phyloP scores from a whole-genome alignment of 2,888 invertebrate species.

The Sarcophaga rosellei region DNA sequence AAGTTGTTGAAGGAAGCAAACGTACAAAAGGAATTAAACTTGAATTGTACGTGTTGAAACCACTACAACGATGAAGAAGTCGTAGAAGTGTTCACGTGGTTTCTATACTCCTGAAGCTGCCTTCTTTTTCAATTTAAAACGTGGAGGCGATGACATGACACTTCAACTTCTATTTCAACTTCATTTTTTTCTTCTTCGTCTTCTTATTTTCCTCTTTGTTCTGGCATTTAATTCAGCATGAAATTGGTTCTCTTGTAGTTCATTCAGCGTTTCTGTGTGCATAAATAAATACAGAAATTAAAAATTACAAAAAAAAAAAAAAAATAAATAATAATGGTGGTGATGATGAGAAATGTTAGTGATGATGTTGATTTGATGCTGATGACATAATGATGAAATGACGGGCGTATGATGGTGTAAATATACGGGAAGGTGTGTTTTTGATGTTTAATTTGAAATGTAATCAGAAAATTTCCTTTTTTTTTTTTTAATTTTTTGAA shows the following conservation, averaged over 20 bases:
- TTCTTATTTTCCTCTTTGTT: constrained; percentile 69
- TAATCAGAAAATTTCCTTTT: constrained; percentile 42
- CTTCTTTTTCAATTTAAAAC: constrained; percentile 16
- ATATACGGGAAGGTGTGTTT: constrained; percentile 52
- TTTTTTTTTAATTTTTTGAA: background rate
- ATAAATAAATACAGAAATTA: constrained; percentile 34
- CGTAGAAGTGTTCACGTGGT: constrained; percentile 53
- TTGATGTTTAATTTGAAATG: constrained; percentile 51
- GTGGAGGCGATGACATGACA: constrained; percentile 77
- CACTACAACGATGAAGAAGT: constrained; percentile 12
- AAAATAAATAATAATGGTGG: constrained; percentile 17
- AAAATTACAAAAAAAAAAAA: background rate
- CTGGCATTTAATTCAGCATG: constrained; percentile 78
- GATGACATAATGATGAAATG: background rate
- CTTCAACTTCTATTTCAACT: constrained; percentile 74
- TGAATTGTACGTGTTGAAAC: constrained; percentile 51
- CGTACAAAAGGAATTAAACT: constrained; percentile 58
- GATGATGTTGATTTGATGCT: background rate
- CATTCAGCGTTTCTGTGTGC: constrained; percentile 9
- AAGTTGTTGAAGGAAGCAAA: constrained; percentile 60
- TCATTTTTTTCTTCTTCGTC: constrained; percentile 55
- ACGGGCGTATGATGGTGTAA: background rate
- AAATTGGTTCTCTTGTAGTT: constrained; percentile 77
- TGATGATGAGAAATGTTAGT: background rate
- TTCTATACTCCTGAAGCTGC: background rate